Conservation (phyloP, 2,797 vertebrate species). For the Mycteria americana region DNA sequence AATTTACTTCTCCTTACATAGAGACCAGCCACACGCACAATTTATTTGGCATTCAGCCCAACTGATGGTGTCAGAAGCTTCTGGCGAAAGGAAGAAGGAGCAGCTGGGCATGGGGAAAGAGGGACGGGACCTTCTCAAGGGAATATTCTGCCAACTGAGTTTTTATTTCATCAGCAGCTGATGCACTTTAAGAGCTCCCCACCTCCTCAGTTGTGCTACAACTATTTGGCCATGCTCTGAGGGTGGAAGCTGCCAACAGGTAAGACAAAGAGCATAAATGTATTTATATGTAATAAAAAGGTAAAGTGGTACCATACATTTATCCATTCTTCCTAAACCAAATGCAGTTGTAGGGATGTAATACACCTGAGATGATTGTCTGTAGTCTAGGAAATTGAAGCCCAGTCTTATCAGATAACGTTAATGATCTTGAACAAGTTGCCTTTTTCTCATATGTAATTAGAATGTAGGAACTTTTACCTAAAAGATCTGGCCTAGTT, state of each 20-base stretch:
- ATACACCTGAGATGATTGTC: background rate
- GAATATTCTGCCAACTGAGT: background rate
- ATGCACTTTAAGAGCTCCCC: background rate
- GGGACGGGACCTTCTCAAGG: background rate
- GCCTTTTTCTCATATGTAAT: background rate
- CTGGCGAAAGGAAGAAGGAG: background rate
- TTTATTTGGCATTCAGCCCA: constrained; percentile 20
- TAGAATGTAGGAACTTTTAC: background rate
- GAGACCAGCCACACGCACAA: background rate
- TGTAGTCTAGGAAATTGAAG: background rate
- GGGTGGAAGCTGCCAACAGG: background rate
- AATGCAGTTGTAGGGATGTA: background rate
- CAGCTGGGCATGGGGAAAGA: background rate
- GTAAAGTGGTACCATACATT: background rate
- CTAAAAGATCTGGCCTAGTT: background rate
- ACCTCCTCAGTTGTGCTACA: background rate
- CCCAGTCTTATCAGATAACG: background rate
- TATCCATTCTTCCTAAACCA: background rate
- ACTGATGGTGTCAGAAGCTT: background rate
- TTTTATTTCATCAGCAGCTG: constrained; percentile 19
- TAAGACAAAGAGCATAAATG: background rate
- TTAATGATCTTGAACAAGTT: background rate
- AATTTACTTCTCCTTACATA: background rate
- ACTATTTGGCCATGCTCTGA: background rate
- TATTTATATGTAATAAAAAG: background rate